A percentile compares a stretch with the other conserved stretches of the same genome.
Evolutionary conservation across 2,113 vertebrate species (phyloP).

Genomic region (Nothobranchius kuhntae): DNA sequence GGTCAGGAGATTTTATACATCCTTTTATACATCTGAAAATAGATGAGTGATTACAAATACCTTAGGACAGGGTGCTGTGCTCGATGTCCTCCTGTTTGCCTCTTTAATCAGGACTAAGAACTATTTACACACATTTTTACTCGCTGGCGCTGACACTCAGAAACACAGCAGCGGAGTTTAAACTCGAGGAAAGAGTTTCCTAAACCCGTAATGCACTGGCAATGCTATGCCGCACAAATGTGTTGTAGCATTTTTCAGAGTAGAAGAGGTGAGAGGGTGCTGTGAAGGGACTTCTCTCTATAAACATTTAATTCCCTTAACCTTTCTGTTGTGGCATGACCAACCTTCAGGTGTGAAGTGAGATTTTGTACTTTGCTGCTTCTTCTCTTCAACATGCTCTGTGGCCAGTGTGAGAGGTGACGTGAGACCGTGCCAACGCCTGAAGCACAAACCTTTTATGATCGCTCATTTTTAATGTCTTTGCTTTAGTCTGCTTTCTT

Average conservation of each 20-base stretch:
- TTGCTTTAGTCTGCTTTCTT: constrained; percentile 28
- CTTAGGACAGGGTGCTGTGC: constrained; percentile 6
- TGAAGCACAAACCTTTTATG: constrained; percentile 54
- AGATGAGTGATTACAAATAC: not conserved
- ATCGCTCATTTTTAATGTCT: constrained; percentile 48
- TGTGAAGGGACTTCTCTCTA: constrained; percentile 39
- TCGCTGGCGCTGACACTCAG: not conserved
- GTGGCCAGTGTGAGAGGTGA: constrained; percentile 28
- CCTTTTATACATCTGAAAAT: not conserved
- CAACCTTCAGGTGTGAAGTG: constrained; percentile 44
- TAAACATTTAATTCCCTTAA: constrained; percentile 1
- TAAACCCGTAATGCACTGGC: constrained; percentile 8
- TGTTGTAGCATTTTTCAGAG: constrained; percentile 75
- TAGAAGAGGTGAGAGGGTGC: constrained; percentile 34
- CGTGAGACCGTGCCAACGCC: constrained; percentile 67
- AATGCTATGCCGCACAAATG: constrained; percentile 64
- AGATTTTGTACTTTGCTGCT: constrained; percentile 43
- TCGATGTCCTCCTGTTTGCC: not conserved
- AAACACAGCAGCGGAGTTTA: not conserved
- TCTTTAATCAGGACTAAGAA: constrained; percentile 19
- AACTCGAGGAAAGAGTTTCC: constrained; percentile 15
- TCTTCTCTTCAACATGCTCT: constrained; percentile 48
- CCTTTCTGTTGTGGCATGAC: constrained; percentile 53
- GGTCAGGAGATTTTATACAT: not conserved
- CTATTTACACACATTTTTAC: constrained; percentile 9